These are phyloP conservation scores for Aphodius sticticus DNA, from an alignment of 2,888 invertebrate genomes.

Conservation along the genomic window DNA sequence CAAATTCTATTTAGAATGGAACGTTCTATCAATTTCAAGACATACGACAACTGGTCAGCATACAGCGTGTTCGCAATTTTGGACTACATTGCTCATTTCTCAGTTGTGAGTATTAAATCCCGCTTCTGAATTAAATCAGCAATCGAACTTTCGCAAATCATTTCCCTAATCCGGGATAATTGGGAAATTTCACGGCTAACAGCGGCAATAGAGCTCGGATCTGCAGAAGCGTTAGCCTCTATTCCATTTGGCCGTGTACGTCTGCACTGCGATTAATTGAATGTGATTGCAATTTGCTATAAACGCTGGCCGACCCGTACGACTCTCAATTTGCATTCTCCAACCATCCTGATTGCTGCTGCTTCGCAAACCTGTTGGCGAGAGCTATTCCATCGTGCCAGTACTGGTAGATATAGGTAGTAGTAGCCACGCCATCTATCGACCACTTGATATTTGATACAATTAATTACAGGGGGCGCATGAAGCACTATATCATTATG, in stretches of 20 bases:
- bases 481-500: no score
- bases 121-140: background rate
- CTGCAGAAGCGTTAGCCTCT: background rate
- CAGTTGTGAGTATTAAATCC: background rate
- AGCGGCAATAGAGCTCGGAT: background rate
- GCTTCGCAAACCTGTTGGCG: slow-evolving; percentile 36
- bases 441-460: slow-evolving; percentile 42
- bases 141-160: background rate
- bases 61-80: no score
- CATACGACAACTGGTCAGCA: no score
- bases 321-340: slow-evolving; percentile 35
- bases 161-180: background rate
- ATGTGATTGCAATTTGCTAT: slow-evolving; percentile 42
- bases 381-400: background rate
- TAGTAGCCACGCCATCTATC: slow-evolving; percentile 40
- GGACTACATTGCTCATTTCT: no score
- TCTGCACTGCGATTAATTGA: slow-evolving; percentile 43
- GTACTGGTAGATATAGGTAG: slow-evolving; percentile 10
- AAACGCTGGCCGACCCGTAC: slow-evolving; percentile 39
- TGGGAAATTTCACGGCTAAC: slow-evolving; percentile 9
- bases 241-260: slow-evolving; percentile 18
- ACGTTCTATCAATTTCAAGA: no score
- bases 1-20: no score
- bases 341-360: slow-evolving; percentile 4
- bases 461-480: slow-evolving; percentile 38